These are phyloP conservation scores for Myanophis thanlyinensis DNA, from an alignment of 2,113 vertebrate species.

Conservation along the genomic window DNA sequence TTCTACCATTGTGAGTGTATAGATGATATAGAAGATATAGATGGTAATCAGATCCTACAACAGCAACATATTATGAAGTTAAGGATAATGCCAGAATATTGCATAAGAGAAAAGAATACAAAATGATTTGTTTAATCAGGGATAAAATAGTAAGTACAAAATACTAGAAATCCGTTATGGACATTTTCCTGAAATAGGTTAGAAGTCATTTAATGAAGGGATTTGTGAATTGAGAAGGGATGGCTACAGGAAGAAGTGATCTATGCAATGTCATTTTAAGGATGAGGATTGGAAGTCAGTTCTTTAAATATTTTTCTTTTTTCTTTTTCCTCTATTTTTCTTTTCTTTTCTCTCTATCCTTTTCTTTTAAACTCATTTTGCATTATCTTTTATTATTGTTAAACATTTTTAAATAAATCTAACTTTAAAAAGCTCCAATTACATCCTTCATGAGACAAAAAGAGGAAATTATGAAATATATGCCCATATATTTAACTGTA, in stretches of 20 bases:
- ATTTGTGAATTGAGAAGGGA: background rate
- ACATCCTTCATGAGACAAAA: background rate
- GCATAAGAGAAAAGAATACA: too few species aligned
- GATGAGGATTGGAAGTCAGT: background rate
- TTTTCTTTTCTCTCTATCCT: background rate
- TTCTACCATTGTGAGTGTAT: too few species aligned
- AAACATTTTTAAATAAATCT: background rate
- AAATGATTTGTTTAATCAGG: too few species aligned
- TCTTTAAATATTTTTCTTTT: background rate
- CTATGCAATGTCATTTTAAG: background rate
- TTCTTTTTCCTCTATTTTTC: background rate
- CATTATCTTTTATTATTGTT: background rate
- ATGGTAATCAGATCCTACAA: too few species aligned
- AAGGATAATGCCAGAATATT: too few species aligned
- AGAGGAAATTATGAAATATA: background rate
- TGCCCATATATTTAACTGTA: background rate
- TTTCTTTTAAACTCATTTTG: background rate
- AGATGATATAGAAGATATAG: too few species aligned
- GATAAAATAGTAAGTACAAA: too few species aligned
- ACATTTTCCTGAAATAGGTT: background rate
- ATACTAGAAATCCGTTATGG: too few species aligned
- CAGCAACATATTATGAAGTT: too few species aligned
- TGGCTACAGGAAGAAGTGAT: background rate
- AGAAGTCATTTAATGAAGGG: too few species aligned
- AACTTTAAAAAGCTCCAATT: background rate